Base-by-base conservation (phyloP, 2,888 invertebrate species). In the Oxyscelio sp. region DNA sequence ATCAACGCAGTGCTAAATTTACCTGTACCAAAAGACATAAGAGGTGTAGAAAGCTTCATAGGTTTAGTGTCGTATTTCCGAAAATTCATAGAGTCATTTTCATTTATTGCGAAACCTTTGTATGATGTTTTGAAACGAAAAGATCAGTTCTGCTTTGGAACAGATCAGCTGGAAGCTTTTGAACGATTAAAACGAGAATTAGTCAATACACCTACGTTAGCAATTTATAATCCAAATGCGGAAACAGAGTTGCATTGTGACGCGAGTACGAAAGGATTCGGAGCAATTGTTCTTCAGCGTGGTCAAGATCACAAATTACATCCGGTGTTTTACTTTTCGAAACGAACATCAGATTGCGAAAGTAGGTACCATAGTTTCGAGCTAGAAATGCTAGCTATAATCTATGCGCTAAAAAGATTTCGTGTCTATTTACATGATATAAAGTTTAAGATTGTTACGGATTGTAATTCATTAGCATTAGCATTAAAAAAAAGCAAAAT, bases 1-100 rank as follows among this genome's bases (percentile, higher is more conserved):
- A 86, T 89, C 4, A 31, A 71, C 4, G 89, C 91, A 1, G 88
- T 94, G 0, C 4, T 54, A 27, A 59, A 91, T 19, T 91, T 91
- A 66, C 89, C 89, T n/a, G 54, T 22, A 13, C 93, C 94, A 0
- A 61, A 13, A n/a, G 27, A 31, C 15, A 19, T 38, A 8, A 79
- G 59, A 38, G 59, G 40, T 0, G 65, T 79, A 9, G 4, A 61
- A 34, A 27, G 71, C 21, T 80, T 71, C 19, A 21, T 74, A 1
- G 63, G 63, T 8, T 19, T 74, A 3, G 15, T 15, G 0, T 63
- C 63, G 2, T 74, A 63, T n/a, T 74, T 74, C 27, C 2, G 63
- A 13, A 74, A 63, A 43, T 59, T 71, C 22, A 59, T 59, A 17
- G 71, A 43, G 9, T 58, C 58, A 0, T 71, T 59, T 15, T 59